Evolutionary conservation across 64 coral and sea anemone genomes (phyloP).

Genomic region (Dendronephthya gigantea): DNA sequence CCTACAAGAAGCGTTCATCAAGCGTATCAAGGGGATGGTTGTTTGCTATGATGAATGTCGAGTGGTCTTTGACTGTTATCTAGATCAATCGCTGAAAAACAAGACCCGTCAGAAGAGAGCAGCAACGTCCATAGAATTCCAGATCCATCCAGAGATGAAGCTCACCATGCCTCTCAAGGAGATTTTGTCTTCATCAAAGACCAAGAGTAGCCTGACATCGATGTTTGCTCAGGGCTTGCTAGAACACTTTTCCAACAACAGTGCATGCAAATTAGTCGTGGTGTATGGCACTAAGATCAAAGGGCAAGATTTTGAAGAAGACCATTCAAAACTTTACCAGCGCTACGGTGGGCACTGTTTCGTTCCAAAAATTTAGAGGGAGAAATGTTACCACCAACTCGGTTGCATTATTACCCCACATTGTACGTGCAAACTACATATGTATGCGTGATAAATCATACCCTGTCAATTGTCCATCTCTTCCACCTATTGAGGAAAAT

Average conservation of each 20-base stretch:
- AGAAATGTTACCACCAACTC: neutral
- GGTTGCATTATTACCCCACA: neutral
- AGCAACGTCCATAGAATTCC: neutral
- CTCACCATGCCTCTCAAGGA: conserved; percentile 28
- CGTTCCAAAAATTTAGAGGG: neutral
- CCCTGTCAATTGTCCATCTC: neutral
- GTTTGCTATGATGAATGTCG: neutral
- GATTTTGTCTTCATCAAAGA: conserved; percentile 22
- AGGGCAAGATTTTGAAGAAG: conserved; percentile 20
- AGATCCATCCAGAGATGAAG: conserved; percentile 15
- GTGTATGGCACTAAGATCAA: conserved; percentile 14
- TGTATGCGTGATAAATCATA: neutral
- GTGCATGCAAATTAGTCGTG: conserved; percentile 10
- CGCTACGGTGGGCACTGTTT: neutral
- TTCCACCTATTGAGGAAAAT: neutral
- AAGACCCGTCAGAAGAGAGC: neutral
- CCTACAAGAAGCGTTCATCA: conserved; percentile 18
- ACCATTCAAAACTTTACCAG: neutral
- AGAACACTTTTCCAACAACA: neutral
- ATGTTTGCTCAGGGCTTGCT: conserved; percentile 5
- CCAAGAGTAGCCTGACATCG: neutral
- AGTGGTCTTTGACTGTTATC: neutral
- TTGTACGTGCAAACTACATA: neutral
- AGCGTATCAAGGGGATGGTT: neutral
- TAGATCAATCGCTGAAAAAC: neutral